phyloP scores from a whole-genome alignment of 2,888 invertebrate genomes.

The Lepidonotus clava region DNA sequence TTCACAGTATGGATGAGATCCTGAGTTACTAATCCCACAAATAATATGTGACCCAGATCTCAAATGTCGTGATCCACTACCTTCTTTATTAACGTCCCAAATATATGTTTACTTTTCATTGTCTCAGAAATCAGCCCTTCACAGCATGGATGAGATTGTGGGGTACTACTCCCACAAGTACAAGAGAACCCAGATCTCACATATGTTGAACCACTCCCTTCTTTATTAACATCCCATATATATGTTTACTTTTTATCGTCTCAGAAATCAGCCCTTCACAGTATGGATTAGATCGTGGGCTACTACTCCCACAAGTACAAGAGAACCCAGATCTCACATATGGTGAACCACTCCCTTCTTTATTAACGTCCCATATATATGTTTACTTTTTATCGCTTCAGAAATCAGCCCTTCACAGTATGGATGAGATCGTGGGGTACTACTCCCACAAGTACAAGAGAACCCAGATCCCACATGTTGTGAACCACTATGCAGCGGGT shows the following conservation, averaged over 20 bases:
- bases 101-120: no score
- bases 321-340: constrained; percentile 50
- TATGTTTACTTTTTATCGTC: no score
- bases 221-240: no score
- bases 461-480: constrained; percentile 54
- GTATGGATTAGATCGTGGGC: constrained; percentile 60
- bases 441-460: constrained; percentile 56
- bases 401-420: constrained; percentile 55
- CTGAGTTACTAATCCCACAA: no score
- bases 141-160: constrained; percentile 60
- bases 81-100: no score
- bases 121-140: constrained; percentile 55
- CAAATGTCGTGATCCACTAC: no score
- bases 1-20: no score
- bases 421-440: constrained; percentile 61
- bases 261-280: constrained; percentile 54
- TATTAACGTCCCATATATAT: no score
- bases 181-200: constrained; percentile 50
- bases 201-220: constrained; percentile 58
- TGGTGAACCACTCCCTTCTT: constrained; percentile 59
- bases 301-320: constrained; percentile 58
- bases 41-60: no score
- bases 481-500: constrained; percentile 59
- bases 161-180: constrained; percentile 58
- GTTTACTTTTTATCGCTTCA: no score